Conservation (phyloP, 2,888 invertebrate genomes). For the Cryptus armator region DNA sequence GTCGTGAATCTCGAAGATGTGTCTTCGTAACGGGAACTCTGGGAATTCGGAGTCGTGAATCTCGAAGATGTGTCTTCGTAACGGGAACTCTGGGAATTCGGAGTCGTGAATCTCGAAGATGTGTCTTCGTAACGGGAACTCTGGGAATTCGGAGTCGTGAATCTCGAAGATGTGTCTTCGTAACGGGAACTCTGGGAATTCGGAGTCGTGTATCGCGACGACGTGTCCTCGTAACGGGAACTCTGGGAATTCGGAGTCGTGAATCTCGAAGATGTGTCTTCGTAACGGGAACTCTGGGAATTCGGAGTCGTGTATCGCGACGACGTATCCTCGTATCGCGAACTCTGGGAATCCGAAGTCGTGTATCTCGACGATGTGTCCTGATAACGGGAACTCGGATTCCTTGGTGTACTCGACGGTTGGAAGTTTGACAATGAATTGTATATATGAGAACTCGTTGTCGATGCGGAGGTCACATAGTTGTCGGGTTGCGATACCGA, state of each 20-base stretch:
- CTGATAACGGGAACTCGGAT: constrained; percentile 58
- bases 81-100: neutral
- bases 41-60: constrained; percentile 32
- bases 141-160: constrained; percentile 48
- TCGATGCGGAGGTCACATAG: constrained; percentile 83
- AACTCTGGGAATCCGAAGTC: constrained; percentile 24
- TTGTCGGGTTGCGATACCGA: constrained; percentile 81
- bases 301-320: constrained; percentile 51
- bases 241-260: constrained; percentile 39
- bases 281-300: neutral
- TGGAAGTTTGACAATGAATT: constrained; percentile 74
- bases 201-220: constrained; percentile 19
- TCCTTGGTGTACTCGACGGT: constrained; percentile 58
- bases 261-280: constrained; percentile 52
- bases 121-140: neutral
- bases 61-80: constrained; percentile 61
- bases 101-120: constrained; percentile 63
- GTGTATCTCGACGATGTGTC: constrained; percentile 62
- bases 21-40: neutral
- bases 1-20: constrained; percentile 32
- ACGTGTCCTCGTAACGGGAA: neutral
- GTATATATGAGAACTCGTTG: constrained; percentile 79
- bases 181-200: neutral
- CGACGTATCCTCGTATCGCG: constrained; percentile 7
- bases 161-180: constrained; percentile 13